These are phyloP conservation scores for Osmerus eperlanus DNA, from an alignment of 2,113 vertebrate genomes.

Conservation along the genomic window DNA sequence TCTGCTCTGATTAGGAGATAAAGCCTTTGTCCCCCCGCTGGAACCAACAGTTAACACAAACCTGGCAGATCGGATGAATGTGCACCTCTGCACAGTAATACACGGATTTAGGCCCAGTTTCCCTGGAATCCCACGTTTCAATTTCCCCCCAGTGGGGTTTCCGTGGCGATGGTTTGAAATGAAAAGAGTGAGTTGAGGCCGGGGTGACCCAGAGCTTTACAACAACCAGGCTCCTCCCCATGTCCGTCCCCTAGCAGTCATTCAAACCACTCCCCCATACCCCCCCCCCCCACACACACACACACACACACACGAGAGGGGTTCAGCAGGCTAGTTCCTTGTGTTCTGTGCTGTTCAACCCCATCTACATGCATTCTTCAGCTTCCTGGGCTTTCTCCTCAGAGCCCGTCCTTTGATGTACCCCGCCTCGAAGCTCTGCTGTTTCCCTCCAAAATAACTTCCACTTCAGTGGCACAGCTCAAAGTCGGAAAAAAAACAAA, in stretches of 20 bases:
- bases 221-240: neutral
- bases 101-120: constrained; percentile 58
- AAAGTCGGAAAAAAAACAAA: constrained; percentile 49
- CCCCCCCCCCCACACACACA: constrained; percentile 52
- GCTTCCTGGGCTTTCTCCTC: constrained; percentile 47
- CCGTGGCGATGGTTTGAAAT: constrained; percentile 73
- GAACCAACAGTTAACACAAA: constrained; percentile 39
- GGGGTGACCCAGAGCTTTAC: constrained; percentile 28
- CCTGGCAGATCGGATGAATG: constrained; percentile 14
- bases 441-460: constrained; percentile 51
- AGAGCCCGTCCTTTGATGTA: constrained; percentile 60
- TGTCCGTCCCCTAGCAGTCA: constrained; percentile 38
- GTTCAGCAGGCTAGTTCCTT: constrained; percentile 70
- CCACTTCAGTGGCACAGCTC: constrained; percentile 50
- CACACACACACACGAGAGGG: constrained; percentile 31
- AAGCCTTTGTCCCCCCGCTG: constrained; percentile 13
- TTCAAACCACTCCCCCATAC: constrained; percentile 26
- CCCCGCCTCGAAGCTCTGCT: constrained; percentile 44
- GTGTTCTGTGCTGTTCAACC: constrained; percentile 47
- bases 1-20: constrained; percentile 46
- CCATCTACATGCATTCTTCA: constrained; percentile 41
- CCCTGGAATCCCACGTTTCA: constrained; percentile 66
- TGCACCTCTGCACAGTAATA: constrained; percentile 32
- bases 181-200: constrained; percentile 65
- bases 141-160: constrained; percentile 60